Evolutionary conservation across 2,113 vertebrate species (phyloP), one percentile per base, ranked within the genome.

Genomic region (Geococcyx californianus): DNA sequence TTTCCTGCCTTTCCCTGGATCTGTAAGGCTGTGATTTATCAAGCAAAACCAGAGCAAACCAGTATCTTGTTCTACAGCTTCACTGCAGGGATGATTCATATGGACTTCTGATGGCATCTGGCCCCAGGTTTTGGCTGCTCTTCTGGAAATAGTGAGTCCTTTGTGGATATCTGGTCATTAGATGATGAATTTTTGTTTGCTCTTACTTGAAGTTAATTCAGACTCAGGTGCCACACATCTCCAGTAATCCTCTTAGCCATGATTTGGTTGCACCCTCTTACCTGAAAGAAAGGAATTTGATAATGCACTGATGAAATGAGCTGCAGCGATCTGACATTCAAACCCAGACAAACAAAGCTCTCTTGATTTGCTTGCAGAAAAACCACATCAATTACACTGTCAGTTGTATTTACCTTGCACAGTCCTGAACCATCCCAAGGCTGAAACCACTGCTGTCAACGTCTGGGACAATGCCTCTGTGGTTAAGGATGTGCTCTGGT

Each of bases 211-310:
- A 59, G 28, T 91, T 44, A 54, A 77, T 77, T 95, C 76, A 95
- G 72, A 42, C 72, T 90, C 52, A 59, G 89, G 83, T 95, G 90
- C 92, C 81, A 69, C 91, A 79, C 70, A 79, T 95, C 66, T 91
- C 49, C 87, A 70, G 77, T 96, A 96, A 96, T 97, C 94, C 95
- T 83, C 93, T 96, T 93, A 94, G 59, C 34, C 1, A 3, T 52
- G 44, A 56, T 86, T 93, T 68, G 79, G 56, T 77, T 96, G 93
- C 90, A 87, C 85, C 92, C 86, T 75, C 28, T 96, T 92, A 68
- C 83, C 86, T 92, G 92, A 56, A 93, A 92, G 90, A 90, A 90
- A 96, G 87, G 95, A 95, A 95, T 96, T 87, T 89, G 83, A 86
- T 72, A 92, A 93, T 31, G 83, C 82, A 36, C 51, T 0, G 1